Evolutionary conservation across 2,113 vertebrate genomes (phyloP), one percentile per base, ranked within the genome.

Genomic region (Synchiropus splendidus): DNA sequence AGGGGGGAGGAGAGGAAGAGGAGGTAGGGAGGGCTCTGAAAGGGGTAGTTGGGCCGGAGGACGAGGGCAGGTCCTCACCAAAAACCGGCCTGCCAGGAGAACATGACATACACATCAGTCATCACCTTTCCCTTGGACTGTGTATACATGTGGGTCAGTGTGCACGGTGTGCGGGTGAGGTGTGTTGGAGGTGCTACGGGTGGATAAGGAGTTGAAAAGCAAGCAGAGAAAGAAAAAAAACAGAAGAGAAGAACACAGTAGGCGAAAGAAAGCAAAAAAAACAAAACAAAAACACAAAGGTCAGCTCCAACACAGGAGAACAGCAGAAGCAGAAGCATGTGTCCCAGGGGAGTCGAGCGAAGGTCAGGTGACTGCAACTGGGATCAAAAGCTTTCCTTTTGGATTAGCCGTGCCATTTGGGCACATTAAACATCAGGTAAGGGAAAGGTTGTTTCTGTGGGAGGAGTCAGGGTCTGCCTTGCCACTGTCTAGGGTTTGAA

Each of bases 1-100:
- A 97, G 41, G 80, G 78, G 89, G 93, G 92, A 87, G 94, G 95
- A 89, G 95, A 97, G 91, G 95, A 99, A 83, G 94, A 97, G 88
- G 93, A 92, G 89, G 92, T 92, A 86, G 92, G 92, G 82, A 94
- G 94, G 83, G 89, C 90, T 97, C 92, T 93, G 92, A 97, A 90
- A 92, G 94, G 95, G 89, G 92, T 97, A 70, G 94, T 90, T 78
- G 94, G 94, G 91, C 92, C 94, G 77, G 93, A 94, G 90, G 90
- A 95, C 75, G 84, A 89, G 74, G 91, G 89, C 84, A 90, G 87
- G 81, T 99, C 95, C 88, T 99, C 95, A 90, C 80, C 92, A 90
- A 98, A 98, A 84, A 89, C 88, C 78, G 85, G 88, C 92, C 95
- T 99, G 94, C 90, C 89, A 91, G 93, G 89, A 91, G 87, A 93